Percentiles rank a stretch among this genome's conserved stretches.
Evolutionary conservation across 2,797 vertebrate species (phyloP).

Genomic region (Buphagus erythrorhynchus): DNA sequence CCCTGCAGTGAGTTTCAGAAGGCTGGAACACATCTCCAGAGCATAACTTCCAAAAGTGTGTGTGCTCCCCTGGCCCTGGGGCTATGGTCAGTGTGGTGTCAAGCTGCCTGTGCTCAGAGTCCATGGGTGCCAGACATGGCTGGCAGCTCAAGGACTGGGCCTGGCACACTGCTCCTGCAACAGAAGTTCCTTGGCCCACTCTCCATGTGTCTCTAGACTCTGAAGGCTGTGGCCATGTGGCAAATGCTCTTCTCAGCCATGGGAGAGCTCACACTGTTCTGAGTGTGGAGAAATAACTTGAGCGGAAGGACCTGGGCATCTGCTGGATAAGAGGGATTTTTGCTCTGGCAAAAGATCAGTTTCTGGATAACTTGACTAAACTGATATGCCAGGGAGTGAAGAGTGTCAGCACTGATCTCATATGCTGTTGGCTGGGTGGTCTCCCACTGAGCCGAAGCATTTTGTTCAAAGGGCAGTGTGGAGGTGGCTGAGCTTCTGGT

Average conservation of each 20-base stretch:
- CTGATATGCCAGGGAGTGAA: not conserved
- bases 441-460: not conserved
- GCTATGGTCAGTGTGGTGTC: rapidly evolving
- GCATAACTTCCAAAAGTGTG: not conserved
- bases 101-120: rapidly evolving
- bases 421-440: not conserved
- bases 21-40: not conserved
- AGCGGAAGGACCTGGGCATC: not conserved
- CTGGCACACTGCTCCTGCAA: not conserved
- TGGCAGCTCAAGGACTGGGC: not conserved
- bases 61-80: not conserved
- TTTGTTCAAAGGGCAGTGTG: not conserved
- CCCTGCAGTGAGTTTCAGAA: not conserved
- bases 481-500: not conserved
- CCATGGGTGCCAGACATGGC: not conserved
- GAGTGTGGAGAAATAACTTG: not conserved
- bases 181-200: not conserved
- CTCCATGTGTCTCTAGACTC: not conserved
- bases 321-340: not conserved
- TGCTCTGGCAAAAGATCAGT: not conserved
- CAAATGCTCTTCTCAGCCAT: not conserved
- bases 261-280: not conserved
- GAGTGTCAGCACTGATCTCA: not conserved
- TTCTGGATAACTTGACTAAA: not conserved
- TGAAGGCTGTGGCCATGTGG: rapidly evolving